A percentile compares a stretch with the other conserved stretches of the same genome.
These are phyloP conservation scores for Operophtera brumata DNA, from an alignment of 2,888 invertebrate genomes.

Conservation along the genomic window DNA sequence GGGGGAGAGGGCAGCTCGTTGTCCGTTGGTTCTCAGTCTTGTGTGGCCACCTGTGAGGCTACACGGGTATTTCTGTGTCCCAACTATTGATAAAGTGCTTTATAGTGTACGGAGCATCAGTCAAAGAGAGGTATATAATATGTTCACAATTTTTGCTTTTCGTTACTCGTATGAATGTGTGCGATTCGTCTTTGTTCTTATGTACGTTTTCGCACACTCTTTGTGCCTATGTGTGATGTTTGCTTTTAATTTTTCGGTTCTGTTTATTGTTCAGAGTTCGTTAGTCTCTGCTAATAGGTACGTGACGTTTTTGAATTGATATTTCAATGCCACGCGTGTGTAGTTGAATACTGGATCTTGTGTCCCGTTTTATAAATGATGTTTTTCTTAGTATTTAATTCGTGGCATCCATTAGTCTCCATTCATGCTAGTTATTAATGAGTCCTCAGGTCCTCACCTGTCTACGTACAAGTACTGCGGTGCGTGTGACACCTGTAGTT, in stretches of 20 bases:
- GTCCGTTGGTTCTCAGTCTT: slow-evolving; percentile 53
- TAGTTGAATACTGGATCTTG: slow-evolving; percentile 16
- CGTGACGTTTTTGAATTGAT: slow-evolving; percentile 30
- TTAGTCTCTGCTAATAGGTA: slow-evolving; percentile 30
- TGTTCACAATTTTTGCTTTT: slow-evolving; percentile 34
- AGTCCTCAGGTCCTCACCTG: slow-evolving; percentile 27
- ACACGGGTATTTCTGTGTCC: slow-evolving; percentile 57
- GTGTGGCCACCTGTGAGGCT: slow-evolving; percentile 69
- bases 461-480: slow-evolving; percentile 14
- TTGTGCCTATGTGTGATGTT: slow-evolving; percentile 27
- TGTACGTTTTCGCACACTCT: slow-evolving; percentile 18
- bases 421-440: slow-evolving; percentile 34
- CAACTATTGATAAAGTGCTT: slow-evolving; percentile 55
- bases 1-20: slow-evolving; percentile 49
- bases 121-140: slow-evolving; percentile 48
- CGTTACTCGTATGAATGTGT: slow-evolving; percentile 31
- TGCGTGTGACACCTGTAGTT: slow-evolving; percentile 30
- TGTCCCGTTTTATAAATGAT: slow-evolving; percentile 18
- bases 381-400: slow-evolving; percentile 19
- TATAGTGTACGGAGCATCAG: slow-evolving; percentile 58
- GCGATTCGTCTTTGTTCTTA: slow-evolving; percentile 35
- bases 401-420: slow-evolving; percentile 24
- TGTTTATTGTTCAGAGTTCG: slow-evolving; percentile 36
- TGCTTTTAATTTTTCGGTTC: slow-evolving; percentile 37
- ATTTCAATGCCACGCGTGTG: slow-evolving; percentile 30